Evolutionary conservation across 2,113 vertebrate genomes (phyloP).

Genomic region (Lathamus discolor): DNA sequence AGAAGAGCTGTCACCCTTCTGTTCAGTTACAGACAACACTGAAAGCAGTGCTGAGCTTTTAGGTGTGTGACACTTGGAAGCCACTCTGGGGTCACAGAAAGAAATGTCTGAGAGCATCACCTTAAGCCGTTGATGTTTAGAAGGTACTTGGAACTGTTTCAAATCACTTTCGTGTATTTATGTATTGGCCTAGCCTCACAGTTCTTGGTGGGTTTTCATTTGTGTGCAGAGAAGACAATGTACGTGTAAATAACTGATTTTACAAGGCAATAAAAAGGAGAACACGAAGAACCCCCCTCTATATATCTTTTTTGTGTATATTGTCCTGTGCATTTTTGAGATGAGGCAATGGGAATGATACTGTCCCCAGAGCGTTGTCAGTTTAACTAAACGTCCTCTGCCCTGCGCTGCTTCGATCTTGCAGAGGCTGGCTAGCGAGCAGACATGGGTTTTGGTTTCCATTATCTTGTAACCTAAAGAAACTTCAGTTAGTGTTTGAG

Average conservation of each 20-base stretch:
- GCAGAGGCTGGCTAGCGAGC: neutral
- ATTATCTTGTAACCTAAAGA: neutral
- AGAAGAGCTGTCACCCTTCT: neutral
- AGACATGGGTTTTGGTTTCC: neutral
- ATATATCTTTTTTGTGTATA: neutral
- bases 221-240: neutral
- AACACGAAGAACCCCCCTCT: neutral
- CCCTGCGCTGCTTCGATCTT: neutral
- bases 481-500: neutral
- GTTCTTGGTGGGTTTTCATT: neutral
- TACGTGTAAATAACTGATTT: neutral
- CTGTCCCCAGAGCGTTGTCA: neutral
- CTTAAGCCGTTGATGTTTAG: neutral
- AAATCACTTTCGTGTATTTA: neutral
- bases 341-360: neutral
- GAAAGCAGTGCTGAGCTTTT: neutral
- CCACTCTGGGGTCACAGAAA: neutral
- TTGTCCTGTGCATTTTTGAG: neutral
- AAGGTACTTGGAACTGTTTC: neutral
- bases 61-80: neutral
- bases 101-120: neutral
- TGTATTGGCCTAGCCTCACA: neutral
- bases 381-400: neutral
- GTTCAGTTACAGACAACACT: neutral
- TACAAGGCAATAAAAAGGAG: neutral